These are phyloP conservation scores for Mus pahari DNA, from an alignment of 2,113 vertebrate genomes.

Conservation along the genomic window DNA sequence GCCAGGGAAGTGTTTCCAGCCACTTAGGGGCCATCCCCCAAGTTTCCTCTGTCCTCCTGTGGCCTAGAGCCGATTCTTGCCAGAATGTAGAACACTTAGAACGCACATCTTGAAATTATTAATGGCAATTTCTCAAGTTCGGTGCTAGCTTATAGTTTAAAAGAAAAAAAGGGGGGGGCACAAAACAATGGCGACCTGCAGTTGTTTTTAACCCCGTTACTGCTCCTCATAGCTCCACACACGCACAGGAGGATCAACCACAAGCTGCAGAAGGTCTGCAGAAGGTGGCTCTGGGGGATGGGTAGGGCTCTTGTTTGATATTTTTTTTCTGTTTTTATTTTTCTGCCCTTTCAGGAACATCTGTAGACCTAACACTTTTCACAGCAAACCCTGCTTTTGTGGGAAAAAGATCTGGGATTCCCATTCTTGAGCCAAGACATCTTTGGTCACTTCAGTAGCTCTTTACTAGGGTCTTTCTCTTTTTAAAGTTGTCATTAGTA, in stretches of 20 bases:
- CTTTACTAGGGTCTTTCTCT: background rate
- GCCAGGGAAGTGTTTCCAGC: constrained; percentile 10
- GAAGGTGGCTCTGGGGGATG: background rate
- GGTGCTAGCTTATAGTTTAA: constrained; percentile 75
- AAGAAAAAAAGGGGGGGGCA: background rate
- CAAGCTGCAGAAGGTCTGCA: too few relatives aligned
- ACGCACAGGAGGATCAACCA: background rate
- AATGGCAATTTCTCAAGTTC: constrained; percentile 79
- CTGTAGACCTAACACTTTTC: background rate
- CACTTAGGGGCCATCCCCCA: background rate
- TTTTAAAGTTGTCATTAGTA: background rate
- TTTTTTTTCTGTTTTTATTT: background rate
- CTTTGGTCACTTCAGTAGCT: background rate
- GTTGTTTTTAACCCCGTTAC: background rate
- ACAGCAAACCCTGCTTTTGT: background rate
- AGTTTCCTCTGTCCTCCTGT: constrained; percentile 41
- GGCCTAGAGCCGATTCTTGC: constrained; percentile 77
- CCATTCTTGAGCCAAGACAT: background rate
- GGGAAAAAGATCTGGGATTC: background rate
- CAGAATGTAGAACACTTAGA: constrained; percentile 77
- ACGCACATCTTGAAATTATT: constrained; percentile 89
- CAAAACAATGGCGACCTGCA: background rate
- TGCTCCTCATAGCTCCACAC: too few relatives aligned
- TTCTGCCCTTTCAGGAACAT: background rate
- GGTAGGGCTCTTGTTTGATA: too few relatives aligned